A percentile compares a stretch with the other conserved stretches of the same genome.
Conservation (phyloP, 64 coral and sea anemone genomes). For the Stichodactyla mertensii region DNA sequence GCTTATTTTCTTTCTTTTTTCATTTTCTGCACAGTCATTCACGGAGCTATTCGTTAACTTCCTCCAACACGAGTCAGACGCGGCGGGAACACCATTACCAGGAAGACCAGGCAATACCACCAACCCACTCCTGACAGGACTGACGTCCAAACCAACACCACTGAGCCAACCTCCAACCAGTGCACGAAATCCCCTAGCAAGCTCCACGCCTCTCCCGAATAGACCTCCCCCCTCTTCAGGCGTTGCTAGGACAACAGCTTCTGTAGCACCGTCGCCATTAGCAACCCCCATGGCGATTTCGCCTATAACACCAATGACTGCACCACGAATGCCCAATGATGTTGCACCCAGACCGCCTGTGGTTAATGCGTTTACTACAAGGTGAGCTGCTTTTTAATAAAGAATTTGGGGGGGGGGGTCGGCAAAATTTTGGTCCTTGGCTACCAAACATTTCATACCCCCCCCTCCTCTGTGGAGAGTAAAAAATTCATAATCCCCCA, state of each 20-base stretch:
- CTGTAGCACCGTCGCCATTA: background rate
- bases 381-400: background rate
- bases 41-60: conserved; percentile 89
- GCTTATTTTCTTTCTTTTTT: background rate
- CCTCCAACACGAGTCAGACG: conserved; percentile 76
- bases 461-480: no score
- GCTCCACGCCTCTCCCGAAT: conserved; percentile 32
- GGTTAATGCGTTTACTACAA: background rate
- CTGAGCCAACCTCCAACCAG: conserved; percentile 14
- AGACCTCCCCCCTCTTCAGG: background rate
- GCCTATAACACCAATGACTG: background rate
- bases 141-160: conserved; percentile 43
- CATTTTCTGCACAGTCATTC: conserved; percentile 57
- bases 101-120: conserved; percentile 8
- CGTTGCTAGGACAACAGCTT: conserved; percentile 24
- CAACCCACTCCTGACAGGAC: conserved; percentile 68
- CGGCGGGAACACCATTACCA: background rate
- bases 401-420: no score
- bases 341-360: background rate
- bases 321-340: conserved; percentile 17
- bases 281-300: background rate
- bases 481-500: no score
- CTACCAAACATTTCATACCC: no score
- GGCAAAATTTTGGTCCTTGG: no score
- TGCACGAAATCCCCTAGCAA: conserved; percentile 27